These are phyloP conservation scores for Lepisosteus oculatus DNA, from an alignment of 2,113 vertebrate genomes.

Conservation along the genomic window DNA sequence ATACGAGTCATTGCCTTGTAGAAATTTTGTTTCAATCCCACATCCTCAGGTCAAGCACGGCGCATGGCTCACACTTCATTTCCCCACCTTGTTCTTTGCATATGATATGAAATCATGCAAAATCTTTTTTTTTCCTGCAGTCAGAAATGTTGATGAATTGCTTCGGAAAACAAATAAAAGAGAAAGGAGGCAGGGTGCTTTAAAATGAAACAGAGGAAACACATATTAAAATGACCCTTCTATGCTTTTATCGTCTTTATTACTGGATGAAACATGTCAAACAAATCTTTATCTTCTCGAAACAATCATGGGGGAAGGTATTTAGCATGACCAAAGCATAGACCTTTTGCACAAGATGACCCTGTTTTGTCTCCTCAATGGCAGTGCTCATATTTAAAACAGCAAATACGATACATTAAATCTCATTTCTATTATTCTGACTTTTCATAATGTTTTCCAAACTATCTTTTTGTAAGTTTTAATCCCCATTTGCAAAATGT, in stretches of 20 bases:
- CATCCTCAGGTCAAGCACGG: constrained; percentile 25
- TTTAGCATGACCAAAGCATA: not conserved
- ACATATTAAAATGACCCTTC: constrained; percentile 19
- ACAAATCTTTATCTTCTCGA: not conserved
- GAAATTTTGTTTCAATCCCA: constrained; percentile 29
- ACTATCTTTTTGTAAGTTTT: no score
- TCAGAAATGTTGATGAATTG: constrained; percentile 31
- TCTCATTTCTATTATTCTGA: no score
- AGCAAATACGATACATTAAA: no score
- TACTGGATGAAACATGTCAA: constrained; percentile 16
- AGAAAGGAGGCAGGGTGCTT: constrained; percentile 24
- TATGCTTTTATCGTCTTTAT: not conserved
- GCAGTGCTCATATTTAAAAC: no score
- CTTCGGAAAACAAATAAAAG: constrained; percentile 25
- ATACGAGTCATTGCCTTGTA: constrained; percentile 24
- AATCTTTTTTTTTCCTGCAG: constrained; percentile 29
- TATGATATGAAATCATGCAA: constrained; percentile 31
- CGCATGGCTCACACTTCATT: constrained; percentile 12
- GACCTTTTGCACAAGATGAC: no score
- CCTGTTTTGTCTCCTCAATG: no score
- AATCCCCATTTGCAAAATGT: no score
- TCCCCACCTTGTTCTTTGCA: constrained; percentile 23
- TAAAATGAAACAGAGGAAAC: constrained; percentile 21
- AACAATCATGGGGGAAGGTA: constrained; percentile 2
- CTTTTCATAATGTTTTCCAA: no score